phyloP scores from a whole-genome alignment of 2,113 vertebrate genomes.

The Vulpes ferrilata region DNA sequence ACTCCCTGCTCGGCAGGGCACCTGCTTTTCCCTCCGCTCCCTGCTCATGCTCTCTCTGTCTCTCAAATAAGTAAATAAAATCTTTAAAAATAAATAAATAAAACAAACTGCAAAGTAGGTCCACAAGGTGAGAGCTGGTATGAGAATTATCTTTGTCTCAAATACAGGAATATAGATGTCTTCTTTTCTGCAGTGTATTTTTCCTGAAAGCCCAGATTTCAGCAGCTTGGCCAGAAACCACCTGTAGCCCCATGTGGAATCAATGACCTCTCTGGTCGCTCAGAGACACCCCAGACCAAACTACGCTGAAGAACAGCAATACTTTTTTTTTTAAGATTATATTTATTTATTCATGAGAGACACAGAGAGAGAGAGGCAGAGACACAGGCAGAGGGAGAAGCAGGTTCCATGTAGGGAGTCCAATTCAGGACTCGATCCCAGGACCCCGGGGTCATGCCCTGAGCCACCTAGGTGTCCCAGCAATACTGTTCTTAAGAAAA shows the following conservation, averaged over 20 bases:
- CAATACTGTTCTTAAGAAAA: not conserved
- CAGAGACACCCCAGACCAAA: not conserved
- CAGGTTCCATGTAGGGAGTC: too few relatives aligned
- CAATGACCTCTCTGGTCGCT: conserved; percentile 16
- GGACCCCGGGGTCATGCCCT: too few relatives aligned
- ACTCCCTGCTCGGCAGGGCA: too few relatives aligned
- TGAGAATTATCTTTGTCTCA: conserved; percentile 4
- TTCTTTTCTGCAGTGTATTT: conserved; percentile 35
- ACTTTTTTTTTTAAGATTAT: not conserved
- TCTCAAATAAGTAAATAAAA: too few relatives aligned
- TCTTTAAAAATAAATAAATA: not conserved
- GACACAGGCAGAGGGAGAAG: too few relatives aligned
- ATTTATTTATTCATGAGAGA: too few relatives aligned
- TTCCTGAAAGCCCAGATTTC: conserved; percentile 34
- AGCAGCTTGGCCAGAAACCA: conserved; percentile 36
- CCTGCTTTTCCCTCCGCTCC: too few relatives aligned
- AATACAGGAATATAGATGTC: not conserved
- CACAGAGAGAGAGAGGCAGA: too few relatives aligned
- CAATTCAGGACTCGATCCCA: too few relatives aligned
- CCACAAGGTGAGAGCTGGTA: not conserved
- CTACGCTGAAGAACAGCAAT: conserved; percentile 7
- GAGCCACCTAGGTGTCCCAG: not conserved
- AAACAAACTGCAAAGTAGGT: not conserved
- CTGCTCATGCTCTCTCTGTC: too few relatives aligned
- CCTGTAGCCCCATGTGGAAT: not conserved